Evolutionary conservation across 1,140 invertebrate genomes (phyloP).

Genomic region (Physella acuta): DNA sequence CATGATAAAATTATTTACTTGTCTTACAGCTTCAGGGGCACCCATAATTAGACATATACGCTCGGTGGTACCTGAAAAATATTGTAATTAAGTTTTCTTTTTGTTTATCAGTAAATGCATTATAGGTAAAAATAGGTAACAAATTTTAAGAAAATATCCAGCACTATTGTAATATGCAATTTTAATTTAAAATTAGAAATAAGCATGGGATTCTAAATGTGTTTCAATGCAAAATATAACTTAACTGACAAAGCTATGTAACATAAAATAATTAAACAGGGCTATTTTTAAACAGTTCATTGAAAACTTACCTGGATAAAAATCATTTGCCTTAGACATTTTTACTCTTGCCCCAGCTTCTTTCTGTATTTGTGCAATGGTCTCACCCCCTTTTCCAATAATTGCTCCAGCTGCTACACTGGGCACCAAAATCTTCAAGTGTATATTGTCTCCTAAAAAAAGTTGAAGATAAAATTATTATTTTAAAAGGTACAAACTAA

Average conservation of each 20-base stretch:
- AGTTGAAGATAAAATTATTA: too few species aligned
- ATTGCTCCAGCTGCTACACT: constrained; percentile 94
- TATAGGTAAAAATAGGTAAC: too few species aligned
- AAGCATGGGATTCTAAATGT: too few species aligned
- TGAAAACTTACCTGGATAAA: constrained; percentile 81
- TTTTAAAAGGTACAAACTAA: too few species aligned
- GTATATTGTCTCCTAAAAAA: constrained; percentile 58
- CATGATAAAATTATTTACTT: constrained; percentile 93
- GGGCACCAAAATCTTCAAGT: constrained; percentile 92
- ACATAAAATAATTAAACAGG: background rate
- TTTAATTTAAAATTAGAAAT: too few species aligned
- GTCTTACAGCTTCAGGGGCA: constrained; percentile 87
- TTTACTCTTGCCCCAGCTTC: constrained; percentile 92
- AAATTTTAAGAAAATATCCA: too few species aligned
- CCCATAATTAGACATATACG: constrained; percentile 96
- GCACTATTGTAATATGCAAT: too few species aligned
- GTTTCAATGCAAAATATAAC: background rate
- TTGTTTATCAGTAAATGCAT: too few species aligned
- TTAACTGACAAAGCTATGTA: background rate
- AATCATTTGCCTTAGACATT: constrained; percentile 98
- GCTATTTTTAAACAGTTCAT: background rate
- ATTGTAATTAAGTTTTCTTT: background rate
- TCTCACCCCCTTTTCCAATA: constrained; percentile 96
- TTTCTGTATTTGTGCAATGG: constrained; percentile 94
- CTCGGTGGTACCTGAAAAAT: constrained; percentile 83